phyloP scores from a whole-genome alignment of 2,888 invertebrate genomes.

The Sthenelais limicola region DNA sequence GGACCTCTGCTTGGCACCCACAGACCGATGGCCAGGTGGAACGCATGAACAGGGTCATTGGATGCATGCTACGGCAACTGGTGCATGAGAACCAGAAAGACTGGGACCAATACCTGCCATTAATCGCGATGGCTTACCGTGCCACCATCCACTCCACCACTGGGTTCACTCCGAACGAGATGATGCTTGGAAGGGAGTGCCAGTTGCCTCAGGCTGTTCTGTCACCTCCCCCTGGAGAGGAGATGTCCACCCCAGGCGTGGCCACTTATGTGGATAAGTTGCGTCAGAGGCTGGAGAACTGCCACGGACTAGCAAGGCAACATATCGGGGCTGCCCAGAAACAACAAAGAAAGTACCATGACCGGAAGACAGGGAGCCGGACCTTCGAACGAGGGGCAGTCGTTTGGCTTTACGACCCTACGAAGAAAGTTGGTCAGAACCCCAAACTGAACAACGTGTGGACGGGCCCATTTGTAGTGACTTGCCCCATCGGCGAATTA shows the following conservation, averaged over 20 bases:
- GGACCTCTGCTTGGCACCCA: slow-evolving; percentile 1
- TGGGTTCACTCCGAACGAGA: slow-evolving; percentile 49
- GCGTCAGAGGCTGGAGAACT: neutral
- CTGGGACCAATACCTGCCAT: slow-evolving; percentile 57
- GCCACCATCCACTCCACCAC: slow-evolving; percentile 50
- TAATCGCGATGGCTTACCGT: slow-evolving; percentile 54
- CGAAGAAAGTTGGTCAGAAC: neutral
- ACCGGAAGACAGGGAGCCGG: neutral
- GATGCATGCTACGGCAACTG: too few species aligned
- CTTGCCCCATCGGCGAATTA: neutral
- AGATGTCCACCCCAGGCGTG: neutral
- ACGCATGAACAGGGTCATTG: too few species aligned
- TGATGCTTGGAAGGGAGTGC: slow-evolving; percentile 48
- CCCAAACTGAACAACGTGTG: neutral
- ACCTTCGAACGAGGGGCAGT: neutral
- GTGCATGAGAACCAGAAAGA: slow-evolving; percentile 48
- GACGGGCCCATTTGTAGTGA: slow-evolving; percentile 16
- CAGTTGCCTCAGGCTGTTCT: slow-evolving; percentile 47
- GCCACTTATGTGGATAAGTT: neutral
- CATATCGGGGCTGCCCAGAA: neutral
- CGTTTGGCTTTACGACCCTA: neutral
- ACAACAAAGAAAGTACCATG: neutral
- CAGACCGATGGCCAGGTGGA: neutral
- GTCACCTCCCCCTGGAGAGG: neutral
- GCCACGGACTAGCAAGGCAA: neutral